phyloP scores from a whole-genome alignment of 2,113 vertebrate species.

The Mustelus asterias region DNA sequence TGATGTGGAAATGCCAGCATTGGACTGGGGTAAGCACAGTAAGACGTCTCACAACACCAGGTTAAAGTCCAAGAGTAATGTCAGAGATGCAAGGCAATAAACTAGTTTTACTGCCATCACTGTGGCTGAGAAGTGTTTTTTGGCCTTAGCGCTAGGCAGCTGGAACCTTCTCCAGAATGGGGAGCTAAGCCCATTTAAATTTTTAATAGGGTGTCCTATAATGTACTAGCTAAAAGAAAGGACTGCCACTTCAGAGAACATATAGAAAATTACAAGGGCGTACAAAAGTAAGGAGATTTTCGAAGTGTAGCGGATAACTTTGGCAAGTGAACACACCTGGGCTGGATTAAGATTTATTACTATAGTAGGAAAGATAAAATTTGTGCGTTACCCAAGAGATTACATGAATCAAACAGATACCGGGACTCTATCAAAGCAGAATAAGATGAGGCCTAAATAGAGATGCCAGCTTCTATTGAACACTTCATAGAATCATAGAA shows the following conservation, averaged over 20 bases:
- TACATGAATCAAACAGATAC: neutral
- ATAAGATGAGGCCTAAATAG: neutral
- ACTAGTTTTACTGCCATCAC: neutral
- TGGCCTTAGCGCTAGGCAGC: neutral
- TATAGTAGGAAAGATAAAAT: neutral
- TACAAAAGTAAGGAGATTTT: neutral
- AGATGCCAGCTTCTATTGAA: neutral
- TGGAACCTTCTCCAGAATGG: neutral
- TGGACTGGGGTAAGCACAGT: no score
- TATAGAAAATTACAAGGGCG: neutral
- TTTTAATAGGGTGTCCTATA: neutral
- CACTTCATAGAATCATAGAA: no score
- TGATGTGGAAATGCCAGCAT: no score
- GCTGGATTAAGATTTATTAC: neutral
- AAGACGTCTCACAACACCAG: no score
- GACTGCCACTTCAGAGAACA: neutral
- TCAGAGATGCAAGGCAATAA: neutral
- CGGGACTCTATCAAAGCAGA: neutral
- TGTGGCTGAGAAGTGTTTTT: neutral
- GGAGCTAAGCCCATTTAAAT: neutral
- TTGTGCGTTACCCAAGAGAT: neutral
- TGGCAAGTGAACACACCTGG: neutral
- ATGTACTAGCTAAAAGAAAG: neutral
- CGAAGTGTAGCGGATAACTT: neutral
- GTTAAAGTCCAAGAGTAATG: neutral